Conservation (phyloP, 2,888 invertebrate genomes). For the Dicyrtomina minuta region DNA sequence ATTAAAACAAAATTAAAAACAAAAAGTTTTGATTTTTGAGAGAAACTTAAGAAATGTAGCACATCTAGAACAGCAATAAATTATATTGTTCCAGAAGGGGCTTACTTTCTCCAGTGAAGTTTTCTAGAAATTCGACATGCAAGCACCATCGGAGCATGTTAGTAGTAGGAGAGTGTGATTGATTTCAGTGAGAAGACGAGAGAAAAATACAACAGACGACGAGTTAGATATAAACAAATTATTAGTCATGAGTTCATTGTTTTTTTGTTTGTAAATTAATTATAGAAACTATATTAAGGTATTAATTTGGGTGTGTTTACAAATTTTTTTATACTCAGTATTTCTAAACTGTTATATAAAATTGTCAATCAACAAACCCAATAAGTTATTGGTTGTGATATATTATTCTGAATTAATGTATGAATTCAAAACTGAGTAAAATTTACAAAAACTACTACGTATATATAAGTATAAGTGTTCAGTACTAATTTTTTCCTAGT, state of each 20-base stretch:
- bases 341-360: no score
- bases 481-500: no score
- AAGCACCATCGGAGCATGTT: slow-evolving; percentile 47
- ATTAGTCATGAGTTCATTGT: slow-evolving; percentile 11
- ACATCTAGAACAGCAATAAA: slow-evolving; percentile 33
- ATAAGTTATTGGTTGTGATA: no score
- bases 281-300: background rate
- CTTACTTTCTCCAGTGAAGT: slow-evolving; percentile 96
- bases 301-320: background rate
- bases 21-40: no score
- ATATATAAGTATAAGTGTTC: no score
- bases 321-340: no score
- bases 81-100: slow-evolving; percentile 54
- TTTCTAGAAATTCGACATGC: slow-evolving; percentile 65
- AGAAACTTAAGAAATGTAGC: slow-evolving; percentile 12
- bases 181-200: slow-evolving; percentile 32
- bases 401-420: no score
- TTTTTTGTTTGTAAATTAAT: background rate
- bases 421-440: no score
- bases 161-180: slow-evolving; percentile 32
- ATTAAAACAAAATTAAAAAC: background rate
- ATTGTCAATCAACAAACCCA: no score
- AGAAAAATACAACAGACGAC: slow-evolving; percentile 40
- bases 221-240: slow-evolving; percentile 26
- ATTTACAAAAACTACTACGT: no score